Evolutionary conservation across 92 coral and sea anemone species (phyloP).

Genomic region (Epizoanthus scotinus): DNA sequence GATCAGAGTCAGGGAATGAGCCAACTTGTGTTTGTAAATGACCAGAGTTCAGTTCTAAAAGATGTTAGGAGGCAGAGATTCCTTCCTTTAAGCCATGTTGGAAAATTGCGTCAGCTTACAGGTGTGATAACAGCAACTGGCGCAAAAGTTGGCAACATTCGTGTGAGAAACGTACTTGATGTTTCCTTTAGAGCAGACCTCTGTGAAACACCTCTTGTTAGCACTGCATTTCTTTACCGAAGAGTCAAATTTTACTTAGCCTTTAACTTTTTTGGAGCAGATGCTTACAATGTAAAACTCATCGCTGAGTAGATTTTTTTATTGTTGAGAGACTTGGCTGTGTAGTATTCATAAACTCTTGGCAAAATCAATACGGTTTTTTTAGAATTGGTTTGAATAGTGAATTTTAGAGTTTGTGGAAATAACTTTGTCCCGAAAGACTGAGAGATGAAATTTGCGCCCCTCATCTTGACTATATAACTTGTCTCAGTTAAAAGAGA

Average conservation of each 20-base stretch:
- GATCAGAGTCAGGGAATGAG: conserved; percentile 60
- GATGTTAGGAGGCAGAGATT: not conserved
- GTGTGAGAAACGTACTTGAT: conserved; percentile 28
- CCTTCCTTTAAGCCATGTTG: not conserved
- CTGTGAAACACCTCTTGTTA: conserved; percentile 60
- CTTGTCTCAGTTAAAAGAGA: no score
- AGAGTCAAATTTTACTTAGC: conserved; percentile 66
- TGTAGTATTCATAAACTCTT: no score
- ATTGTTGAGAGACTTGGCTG: no score
- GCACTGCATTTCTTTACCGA: conserved; percentile 35
- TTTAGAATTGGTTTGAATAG: no score
- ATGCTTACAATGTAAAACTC: conserved; percentile 68
- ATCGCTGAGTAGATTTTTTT: no score
- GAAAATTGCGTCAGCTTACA: conserved; percentile 36
- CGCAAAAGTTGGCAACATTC: conserved; percentile 59
- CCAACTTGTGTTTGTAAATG: conserved; percentile 46
- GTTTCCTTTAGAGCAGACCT: conserved; percentile 71
- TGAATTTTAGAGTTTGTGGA: no score
- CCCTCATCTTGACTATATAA: no score
- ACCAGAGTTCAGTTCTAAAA: not conserved
- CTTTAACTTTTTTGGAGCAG: conserved; percentile 63
- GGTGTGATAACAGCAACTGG: conserved; percentile 62
- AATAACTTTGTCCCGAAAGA: no score
- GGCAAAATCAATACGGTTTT: no score
- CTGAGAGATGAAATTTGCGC: no score